Evolutionary conservation across 2,797 vertebrate species (phyloP).

Genomic region (Acipenser ruthenus): DNA sequence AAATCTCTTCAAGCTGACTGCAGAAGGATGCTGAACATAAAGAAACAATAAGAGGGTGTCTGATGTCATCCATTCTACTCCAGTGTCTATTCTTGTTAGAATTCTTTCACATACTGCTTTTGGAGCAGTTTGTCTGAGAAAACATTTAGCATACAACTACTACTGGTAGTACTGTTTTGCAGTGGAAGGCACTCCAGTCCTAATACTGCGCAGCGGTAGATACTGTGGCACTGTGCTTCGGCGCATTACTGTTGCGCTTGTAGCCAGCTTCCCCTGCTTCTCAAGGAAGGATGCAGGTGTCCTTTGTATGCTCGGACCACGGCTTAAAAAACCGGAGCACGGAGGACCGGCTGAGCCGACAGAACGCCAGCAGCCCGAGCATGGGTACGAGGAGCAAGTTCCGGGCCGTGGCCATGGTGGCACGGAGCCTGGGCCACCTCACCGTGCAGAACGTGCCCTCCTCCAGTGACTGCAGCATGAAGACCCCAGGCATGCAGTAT

Average conservation of each 20-base stretch:
- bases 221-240: no score
- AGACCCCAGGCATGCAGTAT: conserved; percentile 85
- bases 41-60: no score
- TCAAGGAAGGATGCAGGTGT: conserved; percentile 80
- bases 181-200: no score
- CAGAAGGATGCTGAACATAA: no score
- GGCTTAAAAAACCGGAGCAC: conserved; percentile 80
- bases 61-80: no score
- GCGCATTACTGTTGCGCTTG: neutral
- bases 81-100: no score
- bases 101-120: neutral
- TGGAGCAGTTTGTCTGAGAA: conserved; percentile 5
- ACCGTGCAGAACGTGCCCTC: conserved; percentile 76
- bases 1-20: no score
- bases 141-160: no score
- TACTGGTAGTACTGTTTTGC: no score
- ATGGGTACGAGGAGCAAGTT: conserved; percentile 81
- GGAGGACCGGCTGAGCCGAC: conserved; percentile 79
- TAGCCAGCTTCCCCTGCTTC: neutral
- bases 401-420: conserved; percentile 88
- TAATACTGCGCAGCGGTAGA: no score
- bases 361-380: conserved; percentile 82
- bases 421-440: conserved; percentile 87
- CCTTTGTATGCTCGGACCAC: conserved; percentile 89
- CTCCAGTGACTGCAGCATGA: conserved; percentile 70